Conservation (phyloP, 2,888 invertebrate species). For the Caenorhabditis panamensis region DNA sequence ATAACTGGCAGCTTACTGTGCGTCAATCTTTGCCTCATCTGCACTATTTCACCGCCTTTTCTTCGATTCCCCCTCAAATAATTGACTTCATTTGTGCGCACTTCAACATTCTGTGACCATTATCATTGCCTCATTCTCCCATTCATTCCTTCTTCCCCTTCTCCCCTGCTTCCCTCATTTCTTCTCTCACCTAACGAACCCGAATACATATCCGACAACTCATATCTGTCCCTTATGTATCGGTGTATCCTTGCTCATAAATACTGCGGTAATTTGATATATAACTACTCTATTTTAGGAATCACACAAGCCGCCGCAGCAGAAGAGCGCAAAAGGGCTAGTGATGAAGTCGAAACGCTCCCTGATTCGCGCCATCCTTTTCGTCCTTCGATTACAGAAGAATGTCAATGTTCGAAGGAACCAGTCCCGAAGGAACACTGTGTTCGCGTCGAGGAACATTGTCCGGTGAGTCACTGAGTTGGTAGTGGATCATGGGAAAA, state of each 20-base stretch:
- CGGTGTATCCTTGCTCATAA: constrained; percentile 13
- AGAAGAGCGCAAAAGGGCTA: constrained; percentile 1
- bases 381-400: constrained; percentile 75
- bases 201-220: constrained; percentile 1
- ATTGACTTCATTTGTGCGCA: constrained; percentile 57
- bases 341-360: constrained; percentile 73
- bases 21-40: constrained; percentile 1
- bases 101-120: constrained; percentile 26
- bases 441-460: constrained; percentile 51
- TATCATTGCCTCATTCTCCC: constrained; percentile 22
- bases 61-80: constrained; percentile 16
- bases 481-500: too few species aligned
- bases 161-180: too few species aligned
- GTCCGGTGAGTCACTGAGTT: constrained; percentile 41
- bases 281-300: constrained; percentile 38
- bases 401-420: constrained; percentile 66
- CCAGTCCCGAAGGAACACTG: constrained; percentile 65
- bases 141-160: constrained; percentile 22
- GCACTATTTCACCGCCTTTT: constrained; percentile 7
- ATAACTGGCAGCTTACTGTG: constrained; percentile 14
- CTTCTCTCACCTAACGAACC: constrained; percentile 5
- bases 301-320: background rate
- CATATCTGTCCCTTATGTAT: background rate
- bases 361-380: constrained; percentile 76
- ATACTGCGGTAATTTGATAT: constrained; percentile 43